phyloP scores from a whole-genome alignment of 2,888 invertebrate genomes.

The Boloria euphrosyne region DNA sequence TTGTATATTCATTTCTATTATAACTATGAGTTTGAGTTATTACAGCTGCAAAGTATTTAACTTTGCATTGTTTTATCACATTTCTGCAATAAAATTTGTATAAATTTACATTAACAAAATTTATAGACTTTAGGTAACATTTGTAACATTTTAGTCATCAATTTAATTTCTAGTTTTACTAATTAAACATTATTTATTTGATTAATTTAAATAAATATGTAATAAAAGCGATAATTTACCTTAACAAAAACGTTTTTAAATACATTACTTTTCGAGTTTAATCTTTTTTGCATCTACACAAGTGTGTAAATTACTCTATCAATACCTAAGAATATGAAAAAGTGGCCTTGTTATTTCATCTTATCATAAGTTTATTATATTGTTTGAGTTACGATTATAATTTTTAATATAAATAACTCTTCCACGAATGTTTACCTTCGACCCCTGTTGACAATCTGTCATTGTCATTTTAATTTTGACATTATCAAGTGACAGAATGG shows the following conservation, averaged over 20 bases:
- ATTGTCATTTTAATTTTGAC: neutral
- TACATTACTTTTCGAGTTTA: constrained; percentile 45
- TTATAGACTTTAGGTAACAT: neutral
- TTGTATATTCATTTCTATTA: constrained; percentile 41
- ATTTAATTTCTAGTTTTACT: neutral
- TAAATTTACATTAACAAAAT: neutral
- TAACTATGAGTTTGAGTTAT: constrained; percentile 46
- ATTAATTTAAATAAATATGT: neutral
- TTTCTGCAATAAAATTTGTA: constrained; percentile 46
- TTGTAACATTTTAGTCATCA: neutral
- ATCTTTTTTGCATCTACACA: neutral
- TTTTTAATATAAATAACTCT: neutral
- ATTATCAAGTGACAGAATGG: neutral
- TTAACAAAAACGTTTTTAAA: constrained; percentile 47
- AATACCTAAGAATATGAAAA: neutral
- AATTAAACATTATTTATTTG: neutral
- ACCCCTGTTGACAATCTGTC: constrained; percentile 5
- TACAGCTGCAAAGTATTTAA: constrained; percentile 46
- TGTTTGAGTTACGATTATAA: constrained; percentile 15
- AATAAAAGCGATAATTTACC: constrained; percentile 40
- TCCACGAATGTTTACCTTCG: constrained; percentile 1
- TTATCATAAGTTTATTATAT: constrained; percentile 28
- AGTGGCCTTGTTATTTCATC: constrained; percentile 25
- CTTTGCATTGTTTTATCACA: constrained; percentile 49
- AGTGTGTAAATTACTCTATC: neutral